Percentiles rank a stretch among this genome's conserved stretches.
phyloP scores from a whole-genome alignment of 2,113 vertebrate genomes.

The Myotis yumanensis region DNA sequence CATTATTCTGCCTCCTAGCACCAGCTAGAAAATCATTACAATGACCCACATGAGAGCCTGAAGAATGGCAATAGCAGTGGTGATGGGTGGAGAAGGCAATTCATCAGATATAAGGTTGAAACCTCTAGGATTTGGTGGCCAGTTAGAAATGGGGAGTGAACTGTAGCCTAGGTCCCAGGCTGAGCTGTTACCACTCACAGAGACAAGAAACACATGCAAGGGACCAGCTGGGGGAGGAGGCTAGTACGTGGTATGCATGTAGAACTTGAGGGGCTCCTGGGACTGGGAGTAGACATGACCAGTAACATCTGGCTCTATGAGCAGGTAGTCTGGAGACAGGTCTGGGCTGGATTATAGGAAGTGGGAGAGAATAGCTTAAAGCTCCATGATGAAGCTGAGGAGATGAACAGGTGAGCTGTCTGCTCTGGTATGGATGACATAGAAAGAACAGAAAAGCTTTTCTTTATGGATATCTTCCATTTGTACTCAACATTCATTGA shows the following conservation, averaged over 20 bases:
- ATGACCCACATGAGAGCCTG: neutral
- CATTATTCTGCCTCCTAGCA: neutral
- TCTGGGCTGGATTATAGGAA: neutral
- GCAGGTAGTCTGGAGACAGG: neutral
- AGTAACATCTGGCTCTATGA: neutral
- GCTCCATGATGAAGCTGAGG: neutral
- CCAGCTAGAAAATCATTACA: neutral
- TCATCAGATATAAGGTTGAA: neutral
- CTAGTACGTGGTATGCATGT: neutral
- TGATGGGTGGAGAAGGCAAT: neutral
- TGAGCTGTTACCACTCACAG: neutral
- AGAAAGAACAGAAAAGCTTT: conserved; percentile 18
- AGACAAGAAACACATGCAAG: neutral
- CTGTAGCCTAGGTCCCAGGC: neutral
- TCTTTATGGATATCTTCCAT: neutral
- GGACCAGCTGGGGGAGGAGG: neutral
- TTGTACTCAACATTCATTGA: neutral
- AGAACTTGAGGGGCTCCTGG: neutral
- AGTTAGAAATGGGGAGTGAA: neutral
- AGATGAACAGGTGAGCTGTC: neutral
- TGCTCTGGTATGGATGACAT: neutral
- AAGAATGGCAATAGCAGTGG: neutral
- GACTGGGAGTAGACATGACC: neutral
- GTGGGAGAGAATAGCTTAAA: neutral
- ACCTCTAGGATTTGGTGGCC: neutral